phyloP scores from a whole-genome alignment of 2,888 invertebrate genomes.

The Pheosia tremula region DNA sequence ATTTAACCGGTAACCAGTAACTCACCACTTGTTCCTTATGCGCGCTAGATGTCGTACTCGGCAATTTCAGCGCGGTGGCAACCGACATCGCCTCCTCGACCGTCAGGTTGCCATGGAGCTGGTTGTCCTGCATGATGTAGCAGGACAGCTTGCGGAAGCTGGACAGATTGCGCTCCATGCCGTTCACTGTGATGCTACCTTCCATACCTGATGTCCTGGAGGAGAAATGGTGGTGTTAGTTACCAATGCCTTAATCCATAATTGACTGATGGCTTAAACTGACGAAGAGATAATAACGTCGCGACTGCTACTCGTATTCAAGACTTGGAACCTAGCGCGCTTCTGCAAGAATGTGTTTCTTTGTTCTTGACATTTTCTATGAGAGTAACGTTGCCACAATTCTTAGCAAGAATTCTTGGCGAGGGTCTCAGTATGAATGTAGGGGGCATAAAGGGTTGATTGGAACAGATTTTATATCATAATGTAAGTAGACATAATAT shows the following conservation, averaged over 20 bases:
- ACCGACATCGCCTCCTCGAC: conserved; percentile 98
- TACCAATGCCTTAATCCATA: neutral
- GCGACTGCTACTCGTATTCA: too few species aligned
- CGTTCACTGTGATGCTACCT: conserved; percentile 94
- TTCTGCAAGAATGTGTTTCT: too few species aligned
- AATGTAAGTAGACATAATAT: too few species aligned
- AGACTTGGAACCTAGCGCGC: neutral
- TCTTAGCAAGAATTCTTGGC: too few species aligned
- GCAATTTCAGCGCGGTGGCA: conserved; percentile 95
- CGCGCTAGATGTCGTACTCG: conserved; percentile 86
- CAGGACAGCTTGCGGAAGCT: conserved; percentile 96
- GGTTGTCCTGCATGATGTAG: conserved; percentile 98
- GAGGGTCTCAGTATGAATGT: too few species aligned
- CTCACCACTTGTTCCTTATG: conserved; percentile 94
- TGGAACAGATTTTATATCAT: too few species aligned
- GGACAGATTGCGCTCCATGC: conserved; percentile 91
- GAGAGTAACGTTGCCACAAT: too few species aligned
- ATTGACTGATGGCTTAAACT: too few species aligned
- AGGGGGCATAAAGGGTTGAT: too few species aligned
- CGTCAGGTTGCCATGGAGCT: conserved; percentile 95
- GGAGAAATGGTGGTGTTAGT: neutral
- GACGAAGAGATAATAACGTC: too few species aligned
- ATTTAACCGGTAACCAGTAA: conserved; percentile 24
- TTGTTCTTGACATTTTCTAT: too few species aligned
- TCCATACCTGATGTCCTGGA: conserved; percentile 91